Base-by-base conservation (phyloP, 2,113 vertebrate genomes). In the Oreochromis aureus region DNA sequence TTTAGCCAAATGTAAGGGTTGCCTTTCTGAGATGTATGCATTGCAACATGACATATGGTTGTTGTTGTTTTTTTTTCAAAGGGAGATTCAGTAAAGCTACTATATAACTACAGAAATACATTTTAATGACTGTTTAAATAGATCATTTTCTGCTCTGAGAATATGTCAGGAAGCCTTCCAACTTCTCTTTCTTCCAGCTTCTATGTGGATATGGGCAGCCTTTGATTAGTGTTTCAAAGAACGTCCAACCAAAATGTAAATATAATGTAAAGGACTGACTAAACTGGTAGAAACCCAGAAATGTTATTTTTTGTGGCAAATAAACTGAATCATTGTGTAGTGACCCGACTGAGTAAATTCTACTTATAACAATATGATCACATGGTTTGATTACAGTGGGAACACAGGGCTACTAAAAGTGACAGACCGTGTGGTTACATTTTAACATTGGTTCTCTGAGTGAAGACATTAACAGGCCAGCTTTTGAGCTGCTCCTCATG, bases 41-140 rank as follows among this genome's bases (percentile, higher is more conserved):
- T 54, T n/a, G 19, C 53, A 6, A 0, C 53, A 46, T 15, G 6
- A 46, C 13, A 46, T 46, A 46, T 15, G 44, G 12, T n/a, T n/a
- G 12, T 46, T 36, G 34, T 16, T 48, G 18, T 22, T 3, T 11
- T 15, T 46, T 51, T 53, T 53, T 51, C 4, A 9, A 19, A 8
- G 7, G 4, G 18, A 5, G 0, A 53, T n/a, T 19, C 4, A 53
- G 4, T 19, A n/a, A 19, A 53, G 8, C 4, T 6, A 2, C 44
- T 46, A 3, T 46, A 46, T 10, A 1, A 19, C 48, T 53, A 18
- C 7, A 53, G 7, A 53, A 53, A 53, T 54, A 54, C 51, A 54
- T 2, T 18, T 54, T 54, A 54, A n/a, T 54, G 19, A 54, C 51
- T 54, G 9, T 9, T 10, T n/a, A 54, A 19, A 19, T 19, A n/a